phyloP scores from a whole-genome alignment of 2,797 vertebrate species.

The Petrocephalus sullivani region DNA sequence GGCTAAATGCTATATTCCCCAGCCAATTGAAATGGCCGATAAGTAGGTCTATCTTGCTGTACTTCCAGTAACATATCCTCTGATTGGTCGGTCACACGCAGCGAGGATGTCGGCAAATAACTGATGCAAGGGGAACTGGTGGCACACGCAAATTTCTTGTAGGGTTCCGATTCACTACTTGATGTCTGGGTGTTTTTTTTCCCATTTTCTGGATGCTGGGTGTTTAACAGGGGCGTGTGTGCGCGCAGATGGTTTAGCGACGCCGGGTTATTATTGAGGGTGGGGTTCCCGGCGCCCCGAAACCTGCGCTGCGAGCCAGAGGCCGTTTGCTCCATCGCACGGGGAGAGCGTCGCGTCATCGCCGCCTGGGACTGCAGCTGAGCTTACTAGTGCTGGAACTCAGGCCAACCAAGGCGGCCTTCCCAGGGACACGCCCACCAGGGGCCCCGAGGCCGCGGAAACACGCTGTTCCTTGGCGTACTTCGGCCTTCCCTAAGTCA shows the following conservation, averaged over 20 bases:
- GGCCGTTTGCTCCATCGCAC: not conserved
- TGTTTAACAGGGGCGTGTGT: too few species aligned
- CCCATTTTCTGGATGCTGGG: not conserved
- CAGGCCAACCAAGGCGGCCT: not conserved
- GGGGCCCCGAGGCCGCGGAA: not conserved
- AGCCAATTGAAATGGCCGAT: not conserved
- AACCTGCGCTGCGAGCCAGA: not conserved
- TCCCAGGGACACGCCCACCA: not conserved
- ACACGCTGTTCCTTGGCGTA: not conserved
- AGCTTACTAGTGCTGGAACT: not conserved
- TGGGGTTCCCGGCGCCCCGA: not conserved
- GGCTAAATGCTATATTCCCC: not conserved
- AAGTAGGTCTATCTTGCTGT: not conserved
- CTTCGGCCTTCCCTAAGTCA: not conserved
- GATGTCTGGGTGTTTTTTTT: too few species aligned
- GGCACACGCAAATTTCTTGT: not conserved
- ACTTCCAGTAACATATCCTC: not conserved
- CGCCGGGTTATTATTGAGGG: not conserved
- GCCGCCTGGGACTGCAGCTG: not conserved
- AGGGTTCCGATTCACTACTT: not conserved
- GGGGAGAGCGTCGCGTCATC: not conserved
- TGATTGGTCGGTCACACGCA: not conserved
- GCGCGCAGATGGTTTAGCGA: not conserved
- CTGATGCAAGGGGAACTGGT: not conserved
- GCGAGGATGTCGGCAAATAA: not conserved